phyloP scores from a whole-genome alignment of 2,113 vertebrate species.

The Oxyura jamaicensis region DNA sequence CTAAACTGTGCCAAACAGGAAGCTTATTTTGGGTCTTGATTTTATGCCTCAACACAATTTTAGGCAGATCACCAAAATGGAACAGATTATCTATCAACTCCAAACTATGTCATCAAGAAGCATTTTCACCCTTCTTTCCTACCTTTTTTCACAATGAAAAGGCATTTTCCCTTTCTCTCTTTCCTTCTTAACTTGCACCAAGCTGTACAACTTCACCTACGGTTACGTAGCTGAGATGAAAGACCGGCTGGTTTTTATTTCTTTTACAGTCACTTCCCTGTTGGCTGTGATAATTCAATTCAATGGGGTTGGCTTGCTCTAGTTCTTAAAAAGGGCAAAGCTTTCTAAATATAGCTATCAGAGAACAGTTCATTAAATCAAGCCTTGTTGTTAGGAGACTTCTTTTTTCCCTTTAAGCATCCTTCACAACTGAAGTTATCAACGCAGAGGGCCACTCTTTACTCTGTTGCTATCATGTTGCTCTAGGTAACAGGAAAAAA shows the following conservation, averaged over 20 bases:
- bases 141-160: background rate
- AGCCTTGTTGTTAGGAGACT: background rate
- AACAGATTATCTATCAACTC: background rate
- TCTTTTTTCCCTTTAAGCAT: background rate
- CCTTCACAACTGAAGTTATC: background rate
- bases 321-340: background rate
- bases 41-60: background rate
- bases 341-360: background rate
- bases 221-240: background rate
- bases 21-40: background rate
- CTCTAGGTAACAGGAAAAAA: background rate
- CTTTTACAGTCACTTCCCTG: background rate
- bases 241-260: background rate
- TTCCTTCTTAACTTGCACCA: background rate
- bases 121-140: background rate
- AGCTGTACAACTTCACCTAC: background rate
- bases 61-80: background rate
- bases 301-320: background rate
- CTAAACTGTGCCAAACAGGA: background rate
- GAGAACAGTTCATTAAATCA: background rate
- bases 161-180: background rate
- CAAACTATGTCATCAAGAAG: background rate
- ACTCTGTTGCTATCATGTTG: background rate
- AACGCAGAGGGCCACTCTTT: background rate
- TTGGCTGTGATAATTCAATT: background rate